Evolutionary conservation across 2,888 invertebrate species (phyloP), one percentile per base, ranked within the genome.

Genomic region (Synergus umbraculus): DNA sequence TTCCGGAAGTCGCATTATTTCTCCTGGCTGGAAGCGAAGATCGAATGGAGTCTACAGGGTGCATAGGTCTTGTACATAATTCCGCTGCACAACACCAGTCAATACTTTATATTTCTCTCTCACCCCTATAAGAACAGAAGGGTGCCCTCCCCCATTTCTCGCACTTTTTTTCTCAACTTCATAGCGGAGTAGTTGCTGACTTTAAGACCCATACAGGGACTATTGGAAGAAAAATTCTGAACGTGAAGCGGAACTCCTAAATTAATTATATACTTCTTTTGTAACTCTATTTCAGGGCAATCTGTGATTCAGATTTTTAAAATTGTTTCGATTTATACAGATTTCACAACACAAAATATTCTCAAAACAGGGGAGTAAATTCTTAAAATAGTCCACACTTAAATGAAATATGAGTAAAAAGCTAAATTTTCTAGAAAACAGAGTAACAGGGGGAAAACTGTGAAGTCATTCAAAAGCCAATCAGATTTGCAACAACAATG

Each of bases 1-100:
- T 86, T 83, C 83, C 86, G 86, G 85, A 87, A 86, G 86, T 85
- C 81, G 85, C 85, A 86, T 86, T 86, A 86, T 86, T 85, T 85
- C 85, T 85, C 82, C 79, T 79, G 83, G 85, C 85, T 85, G 84
- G 83, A 86, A 82, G 83, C 85, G 84, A 86, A 79, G 83, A 79
- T 85, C 83, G 82, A 83, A 82, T 79, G 80, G 77, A 82, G 69
- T 82, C 84, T 84, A 80, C 76, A 78, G 73, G 82, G 37, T 83
- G 83, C 82, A 82, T 82, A 84, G 69, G 79, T 84, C 0, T 10
- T 13, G 81, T 81, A 80, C 83, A 82, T 80, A 83, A 81, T 29
- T 81, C 81, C 81, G 77, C 82, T 80, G 83, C 83, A 85, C 85
- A 85, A 83, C 83, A 85, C 82, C 83, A 87, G 86, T 87, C 86